These are phyloP conservation scores for Parelbella ahira DNA, from an alignment of 2,888 invertebrate species.

Conservation along the genomic window DNA sequence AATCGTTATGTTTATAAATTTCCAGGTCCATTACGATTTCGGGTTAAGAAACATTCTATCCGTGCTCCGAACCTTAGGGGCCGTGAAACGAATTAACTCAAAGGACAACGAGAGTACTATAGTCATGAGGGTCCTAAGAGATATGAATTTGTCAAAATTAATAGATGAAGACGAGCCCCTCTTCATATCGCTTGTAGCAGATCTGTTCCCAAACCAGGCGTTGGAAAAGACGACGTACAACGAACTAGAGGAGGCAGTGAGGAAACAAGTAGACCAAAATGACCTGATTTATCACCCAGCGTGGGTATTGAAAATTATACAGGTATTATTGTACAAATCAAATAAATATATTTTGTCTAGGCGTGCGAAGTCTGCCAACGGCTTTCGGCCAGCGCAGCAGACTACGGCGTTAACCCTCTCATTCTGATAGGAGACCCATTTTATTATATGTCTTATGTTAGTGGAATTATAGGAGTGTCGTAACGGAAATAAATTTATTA, in stretches of 20 bases:
- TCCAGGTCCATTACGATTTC: constrained; percentile 96
- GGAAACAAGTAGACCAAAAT: constrained; percentile 88
- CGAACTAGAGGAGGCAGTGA: constrained; percentile 93
- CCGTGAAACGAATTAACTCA: constrained; percentile 93
- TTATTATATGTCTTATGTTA: too few species aligned
- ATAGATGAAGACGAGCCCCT: constrained; percentile 98
- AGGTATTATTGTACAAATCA: too few species aligned
- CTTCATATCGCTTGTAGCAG: constrained; percentile 97
- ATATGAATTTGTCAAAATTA: constrained; percentile 98
- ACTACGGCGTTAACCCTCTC: too few species aligned
- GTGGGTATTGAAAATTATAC: constrained; percentile 96
- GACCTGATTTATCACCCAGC: constrained; percentile 95
- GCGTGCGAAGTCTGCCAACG: too few species aligned
- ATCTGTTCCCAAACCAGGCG: constrained; percentile 96
- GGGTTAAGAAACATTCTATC: constrained; percentile 97
- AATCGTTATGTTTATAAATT: too few species aligned
- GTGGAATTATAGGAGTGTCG: too few species aligned
- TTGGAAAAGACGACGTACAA: constrained; percentile 94
- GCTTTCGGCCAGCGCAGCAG: too few species aligned
- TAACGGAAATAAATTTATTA: too few species aligned
- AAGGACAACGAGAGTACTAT: constrained; percentile 97
- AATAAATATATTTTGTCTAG: too few species aligned
- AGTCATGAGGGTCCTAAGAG: constrained; percentile 97
- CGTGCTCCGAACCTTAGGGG: constrained; percentile 94
- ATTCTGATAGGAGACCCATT: too few species aligned